These are phyloP conservation scores for Caenorhabditis zanzibari DNA, from an alignment of 2,888 invertebrate species.

Conservation along the genomic window DNA sequence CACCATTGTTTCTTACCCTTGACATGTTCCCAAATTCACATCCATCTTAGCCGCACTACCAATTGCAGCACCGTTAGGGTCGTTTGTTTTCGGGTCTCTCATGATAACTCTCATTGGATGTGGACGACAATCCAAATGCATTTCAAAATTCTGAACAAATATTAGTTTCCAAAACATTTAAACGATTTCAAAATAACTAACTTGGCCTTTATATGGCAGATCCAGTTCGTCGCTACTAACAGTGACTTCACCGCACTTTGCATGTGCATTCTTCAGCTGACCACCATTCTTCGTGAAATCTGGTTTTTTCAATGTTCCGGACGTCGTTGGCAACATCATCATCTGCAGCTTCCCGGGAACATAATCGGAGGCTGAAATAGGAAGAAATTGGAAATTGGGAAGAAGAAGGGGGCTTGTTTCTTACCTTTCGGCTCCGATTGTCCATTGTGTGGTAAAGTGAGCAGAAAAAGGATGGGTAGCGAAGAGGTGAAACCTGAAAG, in stretches of 20 bases:
- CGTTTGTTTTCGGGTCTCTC: no score
- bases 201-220: no score
- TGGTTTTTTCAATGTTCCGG: neutral
- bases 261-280: neutral
- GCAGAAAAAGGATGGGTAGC: conserved; percentile 13
- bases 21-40: neutral
- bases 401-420: neutral
- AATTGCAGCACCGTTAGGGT: no score
- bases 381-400: neutral
- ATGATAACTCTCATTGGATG: conserved; percentile 13
- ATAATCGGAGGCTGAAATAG: conserved; percentile 1
- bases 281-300: neutral
- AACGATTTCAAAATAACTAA: no score
- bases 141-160: neutral
- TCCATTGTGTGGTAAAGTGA: neutral
- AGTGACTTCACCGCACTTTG: neutral
- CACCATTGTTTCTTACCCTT: no score
- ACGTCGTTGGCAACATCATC: neutral
- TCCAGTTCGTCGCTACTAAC: no score
- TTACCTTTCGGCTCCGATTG: neutral
- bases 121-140: neutral
- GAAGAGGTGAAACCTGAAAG: conserved; percentile 25
- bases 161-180: no score
- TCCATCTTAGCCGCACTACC: no score
- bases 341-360: neutral